These are phyloP conservation scores for Leucosticte australis DNA, from an alignment of 2,113 vertebrate species.

Conservation along the genomic window DNA sequence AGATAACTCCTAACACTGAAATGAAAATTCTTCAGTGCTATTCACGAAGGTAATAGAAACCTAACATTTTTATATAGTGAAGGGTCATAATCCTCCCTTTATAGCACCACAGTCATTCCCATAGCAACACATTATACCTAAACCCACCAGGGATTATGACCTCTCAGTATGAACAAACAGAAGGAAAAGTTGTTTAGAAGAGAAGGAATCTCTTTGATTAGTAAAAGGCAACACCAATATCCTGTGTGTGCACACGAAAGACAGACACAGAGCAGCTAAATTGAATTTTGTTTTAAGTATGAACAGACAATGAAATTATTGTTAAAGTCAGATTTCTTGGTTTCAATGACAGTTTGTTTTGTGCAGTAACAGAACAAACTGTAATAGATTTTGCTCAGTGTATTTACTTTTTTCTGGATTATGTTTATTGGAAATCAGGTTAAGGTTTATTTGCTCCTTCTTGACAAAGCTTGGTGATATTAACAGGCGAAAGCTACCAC, in stretches of 20 bases:
- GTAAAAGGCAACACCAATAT: not conserved
- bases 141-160: slow-evolving; percentile 30
- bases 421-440: not conserved
- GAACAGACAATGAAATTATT: not conserved
- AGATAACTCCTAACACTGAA: slow-evolving; percentile 21
- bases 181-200: slow-evolving; percentile 5
- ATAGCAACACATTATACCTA: slow-evolving; percentile 51
- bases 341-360: not conserved
- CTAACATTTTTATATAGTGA: slow-evolving; percentile 48
- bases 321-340: not conserved
- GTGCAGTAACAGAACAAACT: not conserved
- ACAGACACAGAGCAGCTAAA: not conserved
- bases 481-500: not conserved
- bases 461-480: not conserved
- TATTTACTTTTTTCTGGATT: not conserved
- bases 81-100: slow-evolving; percentile 48
- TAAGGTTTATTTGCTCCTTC: not conserved
- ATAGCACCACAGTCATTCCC: slow-evolving; percentile 29
- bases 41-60: slow-evolving; percentile 41
- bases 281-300: not conserved
- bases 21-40: slow-evolving; percentile 38
- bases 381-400: not conserved
- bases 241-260: not conserved
- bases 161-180: slow-evolving; percentile 6
- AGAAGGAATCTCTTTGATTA: slow-evolving; percentile 22